Conservation (phyloP, 2,888 invertebrate species). For the Lochmaea crataegi region DNA sequence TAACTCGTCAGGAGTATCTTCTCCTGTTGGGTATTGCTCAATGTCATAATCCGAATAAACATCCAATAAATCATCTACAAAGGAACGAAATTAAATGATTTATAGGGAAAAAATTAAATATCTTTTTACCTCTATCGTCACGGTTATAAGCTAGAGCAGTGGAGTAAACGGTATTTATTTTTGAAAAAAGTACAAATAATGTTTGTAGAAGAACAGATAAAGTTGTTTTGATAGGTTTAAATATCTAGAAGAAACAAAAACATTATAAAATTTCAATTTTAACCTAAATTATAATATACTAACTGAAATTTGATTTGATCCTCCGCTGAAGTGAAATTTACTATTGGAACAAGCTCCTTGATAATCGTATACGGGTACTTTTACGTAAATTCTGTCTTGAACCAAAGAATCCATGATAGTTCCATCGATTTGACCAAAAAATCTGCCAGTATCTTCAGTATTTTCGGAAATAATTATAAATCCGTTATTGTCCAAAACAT, state of each 20-base stretch:
- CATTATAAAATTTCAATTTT: background rate
- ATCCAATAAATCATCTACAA: slow-evolving; percentile 45
- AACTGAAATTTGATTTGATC: slow-evolving; percentile 63
- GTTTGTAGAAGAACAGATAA: slow-evolving; percentile 69
- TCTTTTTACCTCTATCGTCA: slow-evolving; percentile 64
- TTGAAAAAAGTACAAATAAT: slow-evolving; percentile 67
- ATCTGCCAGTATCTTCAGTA: slow-evolving; percentile 86
- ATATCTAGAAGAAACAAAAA: slow-evolving; percentile 63
- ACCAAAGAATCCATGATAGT: slow-evolving; percentile 94
- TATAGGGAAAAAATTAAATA: background rate
- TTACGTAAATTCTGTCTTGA: slow-evolving; percentile 90
- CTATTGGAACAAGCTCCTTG: slow-evolving; percentile 86
- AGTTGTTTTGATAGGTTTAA: slow-evolving; percentile 70
- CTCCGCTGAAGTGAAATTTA: slow-evolving; percentile 73
- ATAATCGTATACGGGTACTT: slow-evolving; percentile 88
- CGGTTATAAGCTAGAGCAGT: slow-evolving; percentile 65
- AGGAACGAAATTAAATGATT: background rate
- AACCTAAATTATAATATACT: slow-evolving; percentile 36
- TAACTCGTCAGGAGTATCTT: slow-evolving; percentile 58
- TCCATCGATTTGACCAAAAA: slow-evolving; percentile 94
- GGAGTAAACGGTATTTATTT: slow-evolving; percentile 65
- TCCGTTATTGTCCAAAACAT: slow-evolving; percentile 93
- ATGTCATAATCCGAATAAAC: slow-evolving; percentile 50
- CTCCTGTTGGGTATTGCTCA: slow-evolving; percentile 51
- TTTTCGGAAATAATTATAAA: slow-evolving; percentile 93